These are phyloP conservation scores for Coendou prehensilis DNA, from an alignment of 2,797 vertebrate species.

Conservation along the genomic window DNA sequence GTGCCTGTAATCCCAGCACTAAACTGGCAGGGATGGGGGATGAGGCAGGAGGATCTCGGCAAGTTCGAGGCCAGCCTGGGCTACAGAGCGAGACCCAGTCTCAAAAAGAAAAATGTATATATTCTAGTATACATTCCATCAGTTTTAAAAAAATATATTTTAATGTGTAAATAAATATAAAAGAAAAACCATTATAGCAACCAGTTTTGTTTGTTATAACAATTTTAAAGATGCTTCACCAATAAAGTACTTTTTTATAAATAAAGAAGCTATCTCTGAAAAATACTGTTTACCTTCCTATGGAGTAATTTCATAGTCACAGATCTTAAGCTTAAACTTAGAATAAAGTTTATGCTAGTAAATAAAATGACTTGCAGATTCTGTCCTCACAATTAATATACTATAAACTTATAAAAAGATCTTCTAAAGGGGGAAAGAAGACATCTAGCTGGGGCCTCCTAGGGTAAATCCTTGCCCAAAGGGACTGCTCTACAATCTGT, in stretches of 20 bases:
- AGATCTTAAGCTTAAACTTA: slow-evolving; percentile 50
- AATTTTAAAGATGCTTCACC: slow-evolving; percentile 66
- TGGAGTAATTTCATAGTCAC: slow-evolving; percentile 55
- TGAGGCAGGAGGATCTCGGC: not conserved
- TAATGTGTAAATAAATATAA: slow-evolving; percentile 77
- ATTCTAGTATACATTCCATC: not conserved
- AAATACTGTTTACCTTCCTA: slow-evolving; percentile 33
- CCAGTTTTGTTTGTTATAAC: slow-evolving; percentile 44
- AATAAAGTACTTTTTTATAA: not conserved
- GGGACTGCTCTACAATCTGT: not conserved
- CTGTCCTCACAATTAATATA: not conserved
- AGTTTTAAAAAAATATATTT: slow-evolving; percentile 40
- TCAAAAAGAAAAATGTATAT: not conserved
- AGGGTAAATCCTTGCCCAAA: not conserved
- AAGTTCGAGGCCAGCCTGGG: not conserved
- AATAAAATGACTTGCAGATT: slow-evolving; percentile 28
- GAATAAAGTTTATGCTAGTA: slow-evolving; percentile 27
- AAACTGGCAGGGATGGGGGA: not conserved
- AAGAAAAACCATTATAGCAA: slow-evolving; percentile 70
- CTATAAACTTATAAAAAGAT: not conserved
- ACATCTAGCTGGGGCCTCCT: not conserved
- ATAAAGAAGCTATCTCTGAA: slow-evolving; percentile 27
- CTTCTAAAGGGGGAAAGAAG: not conserved
- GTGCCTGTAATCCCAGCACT: not conserved
- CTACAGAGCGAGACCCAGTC: not conserved